Evolutionary conservation across 2,113 vertebrate species (phyloP).

Genomic region (Pteronura brasiliensis): DNA sequence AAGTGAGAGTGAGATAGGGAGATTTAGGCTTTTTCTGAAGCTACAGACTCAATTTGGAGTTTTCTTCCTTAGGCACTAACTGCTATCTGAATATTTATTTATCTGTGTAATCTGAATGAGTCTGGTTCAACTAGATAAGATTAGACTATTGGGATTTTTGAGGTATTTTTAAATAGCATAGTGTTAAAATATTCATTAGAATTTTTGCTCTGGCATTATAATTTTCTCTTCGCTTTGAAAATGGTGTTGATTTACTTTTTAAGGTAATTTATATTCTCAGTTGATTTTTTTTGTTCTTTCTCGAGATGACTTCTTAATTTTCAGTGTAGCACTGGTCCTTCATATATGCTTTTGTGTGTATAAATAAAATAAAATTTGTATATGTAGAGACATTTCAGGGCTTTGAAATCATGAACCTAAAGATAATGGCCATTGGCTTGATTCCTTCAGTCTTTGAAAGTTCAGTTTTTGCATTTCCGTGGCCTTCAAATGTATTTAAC

Average conservation of each 20-base stretch:
- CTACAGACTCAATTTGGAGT: neutral
- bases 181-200: neutral
- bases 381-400: slow-evolving; percentile 13
- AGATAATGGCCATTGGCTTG: neutral
- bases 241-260: slow-evolving; percentile 39
- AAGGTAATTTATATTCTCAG: slow-evolving; percentile 35
- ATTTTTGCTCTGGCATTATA: slow-evolving; percentile 50
- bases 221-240: slow-evolving; percentile 33
- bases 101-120: slow-evolving; percentile 39
- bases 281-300: slow-evolving; percentile 33
- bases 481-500: neutral
- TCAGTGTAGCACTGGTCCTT: neutral
- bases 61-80: slow-evolving; percentile 29
- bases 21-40: slow-evolving; percentile 5
- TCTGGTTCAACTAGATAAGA: slow-evolving; percentile 56
- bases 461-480: slow-evolving; percentile 27
- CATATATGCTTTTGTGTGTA: neutral
- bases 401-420: slow-evolving; percentile 14
- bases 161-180: neutral
- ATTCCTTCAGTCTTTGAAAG: neutral
- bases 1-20: slow-evolving; percentile 57
- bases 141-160: neutral
- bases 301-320: slow-evolving; percentile 25
- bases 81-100: slow-evolving; percentile 46
- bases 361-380: neutral